Evolutionary conservation across 37 sponge, comb jelly and placozoan species (phyloP), one percentile per base, ranked within the genome.

Genomic region (Spongilla lacustris): DNA sequence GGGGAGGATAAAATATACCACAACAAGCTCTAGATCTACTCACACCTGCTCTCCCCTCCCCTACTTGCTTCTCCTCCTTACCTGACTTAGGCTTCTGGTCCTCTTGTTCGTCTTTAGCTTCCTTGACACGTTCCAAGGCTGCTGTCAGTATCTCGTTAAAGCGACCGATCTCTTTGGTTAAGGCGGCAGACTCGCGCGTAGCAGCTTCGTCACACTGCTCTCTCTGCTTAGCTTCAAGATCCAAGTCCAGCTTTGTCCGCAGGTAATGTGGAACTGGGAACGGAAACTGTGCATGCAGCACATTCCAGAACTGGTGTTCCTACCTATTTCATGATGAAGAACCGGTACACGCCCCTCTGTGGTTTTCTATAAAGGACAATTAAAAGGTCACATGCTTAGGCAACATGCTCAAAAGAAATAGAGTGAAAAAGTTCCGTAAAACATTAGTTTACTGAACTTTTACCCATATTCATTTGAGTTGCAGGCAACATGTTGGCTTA

Each of bases 251-350:
- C 77, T 96, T 96, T 23, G 97, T 96, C n/a, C 97, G 75, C 73
- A 96, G 74, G 77, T 96, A 96, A 34, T 96, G 87, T 6, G 97
- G 97, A 12, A 96, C 97, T 94, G 76, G 8, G 46, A 8, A 23
- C 11, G n/a, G n/a, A n/a, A n/a, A n/a, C n/a, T n/a, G n/a, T n/a
- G n/a, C n/a, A n/a, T n/a, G n/a, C n/a, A n/a, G n/a, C n/a, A n/a
- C n/a, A n/a, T 73, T 34, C 0, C 75, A 23, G 21, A 2, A 22
- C 21, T 33, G 2, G 66, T 36, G 0, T 23, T 6, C 93, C 49
- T 69, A 95, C 95, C 92, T 17, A 95, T 73, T 83, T 95, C 96
- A 77, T 95, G 96, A 78, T 95, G 96, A 30, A 95, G 71, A 24
- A 90, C 82, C 13, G 93, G 73, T 1, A 95, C 80, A 25, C 96